A percentile compares a stretch with the other conserved stretches of the same genome.
Conservation (phyloP, 1,140 invertebrate species). For the Rhopalosiphum padi region DNA sequence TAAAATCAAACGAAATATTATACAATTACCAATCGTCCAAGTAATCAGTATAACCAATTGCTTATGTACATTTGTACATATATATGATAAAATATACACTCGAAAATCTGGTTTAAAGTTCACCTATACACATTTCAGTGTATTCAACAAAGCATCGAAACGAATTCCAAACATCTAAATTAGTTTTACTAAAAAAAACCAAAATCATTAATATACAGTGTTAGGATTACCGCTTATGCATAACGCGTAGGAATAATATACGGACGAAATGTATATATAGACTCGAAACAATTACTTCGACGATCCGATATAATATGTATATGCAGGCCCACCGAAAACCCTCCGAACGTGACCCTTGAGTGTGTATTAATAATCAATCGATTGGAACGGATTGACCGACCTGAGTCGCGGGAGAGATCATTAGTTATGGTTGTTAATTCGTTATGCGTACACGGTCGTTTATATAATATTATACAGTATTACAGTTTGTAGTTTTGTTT, state of each 20-base stretch:
- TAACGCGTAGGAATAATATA: background rate
- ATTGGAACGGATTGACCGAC: conserved; percentile 5
- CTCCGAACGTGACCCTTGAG: background rate
- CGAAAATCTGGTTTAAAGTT: background rate
- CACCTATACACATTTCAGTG: background rate
- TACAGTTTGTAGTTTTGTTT: background rate
- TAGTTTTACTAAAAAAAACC: background rate
- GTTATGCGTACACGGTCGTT: conserved; percentile 3
- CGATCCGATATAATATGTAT: background rate
- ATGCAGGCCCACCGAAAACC: background rate
- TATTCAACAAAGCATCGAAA: background rate
- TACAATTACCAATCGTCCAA: background rate
- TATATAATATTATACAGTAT: background rate
- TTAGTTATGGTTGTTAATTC: conserved; percentile 18
- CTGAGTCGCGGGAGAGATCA: background rate
- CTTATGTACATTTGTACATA: background rate
- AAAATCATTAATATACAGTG: background rate
- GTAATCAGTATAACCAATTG: background rate
- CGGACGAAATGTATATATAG: background rate
- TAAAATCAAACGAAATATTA: no score
- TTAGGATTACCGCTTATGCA: background rate
- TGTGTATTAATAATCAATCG: background rate
- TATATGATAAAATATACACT: background rate
- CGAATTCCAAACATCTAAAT: background rate
- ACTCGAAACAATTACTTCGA: background rate